A percentile compares a stretch with the other conserved stretches of the same genome.
Evolutionary conservation across 2,888 invertebrate species (phyloP).

Genomic region (Calliscelio sp.): DNA sequence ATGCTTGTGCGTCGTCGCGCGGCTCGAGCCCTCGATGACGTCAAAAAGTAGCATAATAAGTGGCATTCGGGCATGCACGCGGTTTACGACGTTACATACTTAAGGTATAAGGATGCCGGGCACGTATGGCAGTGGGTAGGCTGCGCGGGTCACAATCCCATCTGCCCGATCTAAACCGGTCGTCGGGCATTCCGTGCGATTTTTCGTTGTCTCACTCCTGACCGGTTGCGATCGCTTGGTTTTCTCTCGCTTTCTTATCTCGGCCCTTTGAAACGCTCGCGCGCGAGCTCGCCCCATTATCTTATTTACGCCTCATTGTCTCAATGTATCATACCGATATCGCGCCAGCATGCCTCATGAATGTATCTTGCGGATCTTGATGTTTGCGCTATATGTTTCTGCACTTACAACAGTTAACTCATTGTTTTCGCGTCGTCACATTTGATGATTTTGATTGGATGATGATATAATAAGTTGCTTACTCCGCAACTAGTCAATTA

Average conservation of each 20-base stretch:
- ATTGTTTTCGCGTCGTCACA: slow-evolving; percentile 53
- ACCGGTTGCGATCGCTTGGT: slow-evolving; percentile 53
- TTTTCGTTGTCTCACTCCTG: slow-evolving; percentile 65
- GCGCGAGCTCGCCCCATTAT: slow-evolving; percentile 83
- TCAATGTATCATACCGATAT: slow-evolving; percentile 85
- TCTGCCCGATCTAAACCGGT: slow-evolving; percentile 82
- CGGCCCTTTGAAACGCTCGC: slow-evolving; percentile 80
- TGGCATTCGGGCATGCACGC: slow-evolving; percentile 72
- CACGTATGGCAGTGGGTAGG: slow-evolving; percentile 80
- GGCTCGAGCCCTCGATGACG: slow-evolving; percentile 73
- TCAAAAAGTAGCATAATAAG: slow-evolving; percentile 73
- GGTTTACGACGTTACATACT: slow-evolving; percentile 59
- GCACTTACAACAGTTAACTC: slow-evolving; percentile 46
- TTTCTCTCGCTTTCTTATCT: slow-evolving; percentile 66
- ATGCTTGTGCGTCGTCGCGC: slow-evolving; percentile 58
- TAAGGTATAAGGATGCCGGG: slow-evolving; percentile 79
- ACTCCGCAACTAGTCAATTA: background rate
- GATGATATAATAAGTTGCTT: slow-evolving; percentile 39
- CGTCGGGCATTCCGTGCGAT: slow-evolving; percentile 75
- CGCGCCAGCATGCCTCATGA: slow-evolving; percentile 74
- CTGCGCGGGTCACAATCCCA: slow-evolving; percentile 84
- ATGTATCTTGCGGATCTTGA: slow-evolving; percentile 71
- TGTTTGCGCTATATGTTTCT: slow-evolving; percentile 47
- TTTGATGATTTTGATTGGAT: slow-evolving; percentile 52
- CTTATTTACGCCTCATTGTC: slow-evolving; percentile 86